Conservation (phyloP, 2,797 vertebrate species). For the Babyrousa celebensis region DNA sequence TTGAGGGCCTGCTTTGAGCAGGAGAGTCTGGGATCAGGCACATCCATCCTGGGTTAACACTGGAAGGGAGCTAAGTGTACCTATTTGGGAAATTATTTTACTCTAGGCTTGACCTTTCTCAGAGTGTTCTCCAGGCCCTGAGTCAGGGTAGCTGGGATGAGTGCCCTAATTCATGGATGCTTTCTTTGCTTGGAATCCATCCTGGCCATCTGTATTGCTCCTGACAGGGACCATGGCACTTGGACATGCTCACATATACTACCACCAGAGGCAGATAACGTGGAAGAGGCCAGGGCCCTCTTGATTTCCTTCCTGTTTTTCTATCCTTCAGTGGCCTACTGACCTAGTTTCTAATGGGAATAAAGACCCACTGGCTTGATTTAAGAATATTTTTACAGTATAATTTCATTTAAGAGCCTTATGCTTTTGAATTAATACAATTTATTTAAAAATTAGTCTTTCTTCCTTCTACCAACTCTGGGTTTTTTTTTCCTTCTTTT, state of each 20-base stretch:
- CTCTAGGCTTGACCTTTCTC: conserved; percentile 22
- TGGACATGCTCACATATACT: not conserved
- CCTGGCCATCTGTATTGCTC: conserved; percentile 67
- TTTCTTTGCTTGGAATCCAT: conserved; percentile 67
- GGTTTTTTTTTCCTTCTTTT: conserved; percentile 23
- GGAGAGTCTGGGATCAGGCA: not conserved
- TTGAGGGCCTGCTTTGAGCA: not conserved
- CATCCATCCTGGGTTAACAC: not conserved
- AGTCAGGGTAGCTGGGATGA: conserved; percentile 29
- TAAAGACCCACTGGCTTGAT: conserved; percentile 17
- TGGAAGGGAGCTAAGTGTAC: not conserved
- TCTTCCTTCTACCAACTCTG: not conserved
- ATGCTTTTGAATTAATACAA: conserved; percentile 6
- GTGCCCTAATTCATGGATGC: not conserved
- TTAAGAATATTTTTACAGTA: conserved; percentile 69
- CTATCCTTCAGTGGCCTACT: conserved; percentile 51
- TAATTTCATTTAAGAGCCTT: conserved; percentile 54
- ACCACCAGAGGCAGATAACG: not conserved
- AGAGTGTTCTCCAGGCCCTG: not conserved
- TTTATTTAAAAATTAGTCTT: conserved; percentile 58
- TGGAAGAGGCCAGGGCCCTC: conserved; percentile 9
- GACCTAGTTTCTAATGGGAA: conserved; percentile 67
- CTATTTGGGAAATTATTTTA: not conserved
- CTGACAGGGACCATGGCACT: not conserved
- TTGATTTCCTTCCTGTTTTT: conserved; percentile 28